Evolutionary conservation across 1,140 invertebrate genomes (phyloP), one percentile per base, ranked within the genome.

Genomic region (Eciton burchellii): DNA sequence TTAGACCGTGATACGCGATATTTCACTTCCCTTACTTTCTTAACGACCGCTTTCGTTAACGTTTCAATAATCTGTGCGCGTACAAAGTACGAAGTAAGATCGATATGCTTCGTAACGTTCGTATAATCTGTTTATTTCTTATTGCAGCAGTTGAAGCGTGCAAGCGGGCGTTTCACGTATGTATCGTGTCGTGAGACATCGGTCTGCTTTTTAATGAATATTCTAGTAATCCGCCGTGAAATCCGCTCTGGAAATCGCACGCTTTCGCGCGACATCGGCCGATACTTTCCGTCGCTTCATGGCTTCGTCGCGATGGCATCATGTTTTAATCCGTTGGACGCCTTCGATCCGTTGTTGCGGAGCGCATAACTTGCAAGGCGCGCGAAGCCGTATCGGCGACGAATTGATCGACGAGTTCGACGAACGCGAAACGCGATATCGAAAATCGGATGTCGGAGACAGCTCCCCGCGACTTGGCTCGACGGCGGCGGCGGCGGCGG

Each of bases 371-470:
- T 41, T 35, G 19, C 8, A 12, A 16, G 9, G 35, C 26, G 8
- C 56, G 5, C 52, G 3, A 24, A 14, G 12, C 3, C 21, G 21
- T 59, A 56, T 3, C 26, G 29, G 3, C 21, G 12, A 21, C 60
- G 47, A 76, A 63, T 26, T 45, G 49, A 68, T 43, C 19, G 43
- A 43, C 24, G 21, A 68, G 74, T 56, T 79, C 35, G 35, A 70
- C 24, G 49, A 70, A 26, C 35, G 63, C 47, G 45, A 66, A 26
- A 56, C n/a, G 21, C 12, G 35, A 29, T 54, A 29, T 68, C 29
- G 63, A 12, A 57, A 19, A 16, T 35, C 35, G 11, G 41, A 49
- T 16, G 14, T 66, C 35, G 35, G 35, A n/a, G n/a, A n/a, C n/a
- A n/a, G n/a, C n/a, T 52, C 49, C 12, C 24, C 45, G 19, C 45